Evolutionary conservation across 2,113 vertebrate species (phyloP).

Genomic region (Aplodontia rufa): DNA sequence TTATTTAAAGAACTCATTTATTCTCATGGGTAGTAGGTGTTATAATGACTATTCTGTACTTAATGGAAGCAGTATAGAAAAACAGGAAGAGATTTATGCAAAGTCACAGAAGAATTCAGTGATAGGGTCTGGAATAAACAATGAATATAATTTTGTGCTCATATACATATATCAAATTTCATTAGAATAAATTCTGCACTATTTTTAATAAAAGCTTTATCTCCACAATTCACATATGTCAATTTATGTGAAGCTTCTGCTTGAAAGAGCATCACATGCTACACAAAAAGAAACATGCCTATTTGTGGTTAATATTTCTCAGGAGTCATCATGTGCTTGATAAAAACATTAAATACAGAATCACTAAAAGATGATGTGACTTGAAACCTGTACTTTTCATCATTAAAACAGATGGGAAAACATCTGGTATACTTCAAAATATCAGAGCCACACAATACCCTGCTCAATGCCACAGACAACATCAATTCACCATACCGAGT

Average conservation of each 20-base stretch:
- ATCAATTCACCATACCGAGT: slow-evolving; percentile 32
- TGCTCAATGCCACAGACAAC: slow-evolving; percentile 53
- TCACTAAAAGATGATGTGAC: slow-evolving; percentile 47
- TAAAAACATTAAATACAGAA: slow-evolving; percentile 61
- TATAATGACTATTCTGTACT: slow-evolving; percentile 23
- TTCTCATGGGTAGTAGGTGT: neutral
- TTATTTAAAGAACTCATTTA: neutral
- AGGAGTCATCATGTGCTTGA: slow-evolving; percentile 33
- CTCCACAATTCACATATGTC: slow-evolving; percentile 43
- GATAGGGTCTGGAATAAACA: neutral
- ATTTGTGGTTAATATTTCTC: slow-evolving; percentile 62
- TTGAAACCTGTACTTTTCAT: slow-evolving; percentile 57
- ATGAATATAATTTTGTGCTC: slow-evolving; percentile 32
- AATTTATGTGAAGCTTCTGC: slow-evolving; percentile 56
- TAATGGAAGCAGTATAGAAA: slow-evolving; percentile 37
- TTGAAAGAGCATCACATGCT: slow-evolving; percentile 45
- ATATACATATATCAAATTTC: slow-evolving; percentile 23
- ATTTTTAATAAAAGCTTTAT: slow-evolving; percentile 53
- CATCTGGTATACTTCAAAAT: slow-evolving; percentile 48
- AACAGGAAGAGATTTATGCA: slow-evolving; percentile 38
- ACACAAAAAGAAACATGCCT: slow-evolving; percentile 15
- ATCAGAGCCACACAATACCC: slow-evolving; percentile 21
- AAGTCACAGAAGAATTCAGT: slow-evolving; percentile 35
- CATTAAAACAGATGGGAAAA: slow-evolving; percentile 66
- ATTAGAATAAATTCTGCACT: slow-evolving; percentile 46